Evolutionary conservation across 2,113 vertebrate genomes (phyloP), one percentile per base, ranked within the genome.

Genomic region (Alouatta palliata): DNA sequence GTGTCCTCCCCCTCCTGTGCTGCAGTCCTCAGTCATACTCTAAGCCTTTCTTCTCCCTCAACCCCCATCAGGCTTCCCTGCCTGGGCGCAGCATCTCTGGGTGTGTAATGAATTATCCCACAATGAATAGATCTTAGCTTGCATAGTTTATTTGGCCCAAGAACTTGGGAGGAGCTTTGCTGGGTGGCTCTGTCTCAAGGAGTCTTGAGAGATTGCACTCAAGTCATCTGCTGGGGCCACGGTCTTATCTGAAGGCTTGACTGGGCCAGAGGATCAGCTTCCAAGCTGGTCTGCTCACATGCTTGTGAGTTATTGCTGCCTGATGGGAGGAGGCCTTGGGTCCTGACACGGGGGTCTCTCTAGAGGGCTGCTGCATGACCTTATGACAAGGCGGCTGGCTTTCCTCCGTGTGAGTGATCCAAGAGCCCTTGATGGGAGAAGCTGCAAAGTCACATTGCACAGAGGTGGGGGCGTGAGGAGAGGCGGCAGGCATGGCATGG

Each of bases 401-500:
- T 25, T 2, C 35, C 9, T 84, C 27, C 16, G 4, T 3, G 17
- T 5, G 56, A 45, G 5, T 7, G 9, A 12, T 43, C 12, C 81
- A 12, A 43, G 27, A 56, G 13, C 23, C 37, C 79, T 25, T 40
- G 49, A 14, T 40, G 35, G 35, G 49, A 81, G 79, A 37, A 81
- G 3, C 52, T 23, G 52, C n/a, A 37, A 56, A 58, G 21, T 82
- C 21, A 37, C 35, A 2, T 13, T 37, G 35, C n/a, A 49, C 19
- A 17, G 52, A 16, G 79, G 77, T 3, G 32, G 52, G 45, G 19
- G 6, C 3, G 17, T 19, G 20, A 7, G 45, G 76, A 32, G 30
- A 35, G 47, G 17, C 0, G 6, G 49, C 3, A 20, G 52, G 2
- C 27, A 21, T 16, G 9, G 35, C 79, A 10, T 13, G 5, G 9